A percentile compares a stretch with the other conserved stretches of the same genome.
Conservation (phyloP, 2,113 vertebrate species). For the Dipodomys merriami region DNA sequence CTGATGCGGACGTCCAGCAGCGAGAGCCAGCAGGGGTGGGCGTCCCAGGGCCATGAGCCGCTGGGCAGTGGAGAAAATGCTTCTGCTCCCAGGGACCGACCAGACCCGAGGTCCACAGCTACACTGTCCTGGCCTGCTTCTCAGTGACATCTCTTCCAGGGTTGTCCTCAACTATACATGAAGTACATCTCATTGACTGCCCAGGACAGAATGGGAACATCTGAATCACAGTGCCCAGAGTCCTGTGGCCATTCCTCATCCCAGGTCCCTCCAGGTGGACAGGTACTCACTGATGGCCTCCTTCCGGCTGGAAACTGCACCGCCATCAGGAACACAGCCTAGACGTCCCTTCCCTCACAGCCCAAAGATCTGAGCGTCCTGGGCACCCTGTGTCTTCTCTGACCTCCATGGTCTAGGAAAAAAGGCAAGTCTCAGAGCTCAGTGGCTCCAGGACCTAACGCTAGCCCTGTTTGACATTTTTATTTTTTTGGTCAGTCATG, state of each 20-base stretch:
- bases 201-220: background rate
- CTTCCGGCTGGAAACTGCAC: background rate
- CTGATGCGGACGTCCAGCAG: accelerated
- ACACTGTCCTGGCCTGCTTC: accelerated
- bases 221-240: background rate
- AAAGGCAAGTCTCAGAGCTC: background rate
- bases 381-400: background rate
- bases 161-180: accelerated
- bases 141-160: background rate
- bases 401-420: background rate
- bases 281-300: too few relatives aligned
- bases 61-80: too few relatives aligned
- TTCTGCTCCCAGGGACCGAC: background rate
- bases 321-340: background rate
- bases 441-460: accelerated
- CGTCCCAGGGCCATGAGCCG: background rate
- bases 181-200: background rate
- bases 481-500: too few relatives aligned
- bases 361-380: background rate
- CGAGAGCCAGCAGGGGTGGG: accelerated
- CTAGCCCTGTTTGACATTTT: background rate
- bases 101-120: background rate
- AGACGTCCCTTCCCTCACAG: background rate
- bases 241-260: accelerated
- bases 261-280: background rate